phyloP scores from a whole-genome alignment of 1,140 invertebrate genomes.

The Triops cancriformis region DNA sequence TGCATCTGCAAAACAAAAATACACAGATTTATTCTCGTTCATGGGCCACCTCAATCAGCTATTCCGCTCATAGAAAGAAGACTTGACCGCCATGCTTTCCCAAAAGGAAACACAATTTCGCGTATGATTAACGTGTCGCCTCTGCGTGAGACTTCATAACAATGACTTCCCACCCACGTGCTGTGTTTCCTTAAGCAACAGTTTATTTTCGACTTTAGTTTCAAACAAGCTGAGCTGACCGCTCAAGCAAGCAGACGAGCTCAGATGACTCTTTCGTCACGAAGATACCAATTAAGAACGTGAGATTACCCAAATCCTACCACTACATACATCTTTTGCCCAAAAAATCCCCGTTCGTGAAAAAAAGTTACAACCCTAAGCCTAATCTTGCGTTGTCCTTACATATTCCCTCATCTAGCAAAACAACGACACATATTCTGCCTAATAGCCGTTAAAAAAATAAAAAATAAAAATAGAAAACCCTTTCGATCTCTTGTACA shows the following conservation, averaged over 20 bases:
- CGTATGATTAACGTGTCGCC: conserved; percentile 1
- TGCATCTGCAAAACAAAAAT: neutral
- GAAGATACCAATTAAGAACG: neutral
- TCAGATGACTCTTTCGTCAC: neutral
- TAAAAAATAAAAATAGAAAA: too few relatives aligned
- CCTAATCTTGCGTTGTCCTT: too few relatives aligned
- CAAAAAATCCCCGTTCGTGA: too few relatives aligned
- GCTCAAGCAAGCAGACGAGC: neutral
- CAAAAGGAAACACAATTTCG: neutral
- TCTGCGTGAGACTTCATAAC: neutral
- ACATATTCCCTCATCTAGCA: too few relatives aligned
- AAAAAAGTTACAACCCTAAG: too few relatives aligned
- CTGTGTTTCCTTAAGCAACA: neutral
- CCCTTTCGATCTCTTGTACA: too few relatives aligned
- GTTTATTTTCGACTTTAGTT: neutral
- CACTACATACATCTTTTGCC: neutral
- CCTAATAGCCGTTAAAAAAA: too few relatives aligned
- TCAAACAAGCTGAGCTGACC: neutral
- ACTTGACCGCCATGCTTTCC: neutral
- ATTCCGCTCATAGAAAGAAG: neutral
- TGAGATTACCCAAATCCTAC: neutral
- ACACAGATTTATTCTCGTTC: too few relatives aligned
- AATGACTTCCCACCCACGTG: neutral
- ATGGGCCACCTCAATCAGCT: too few relatives aligned
- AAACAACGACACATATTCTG: too few relatives aligned